Evolutionary conservation across 2,113 vertebrate genomes (phyloP).

Genomic region (Passer montanus): DNA sequence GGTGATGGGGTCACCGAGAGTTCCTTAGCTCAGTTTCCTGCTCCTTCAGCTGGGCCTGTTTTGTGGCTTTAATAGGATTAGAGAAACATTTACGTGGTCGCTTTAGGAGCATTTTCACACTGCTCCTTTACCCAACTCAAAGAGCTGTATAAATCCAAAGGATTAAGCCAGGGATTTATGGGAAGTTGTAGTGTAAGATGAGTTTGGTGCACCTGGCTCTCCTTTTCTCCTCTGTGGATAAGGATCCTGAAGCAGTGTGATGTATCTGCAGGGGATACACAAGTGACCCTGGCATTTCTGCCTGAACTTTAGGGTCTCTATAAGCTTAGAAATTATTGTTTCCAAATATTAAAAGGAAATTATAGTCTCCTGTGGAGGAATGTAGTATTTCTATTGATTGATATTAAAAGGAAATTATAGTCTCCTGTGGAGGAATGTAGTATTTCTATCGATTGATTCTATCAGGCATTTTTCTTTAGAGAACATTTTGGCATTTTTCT

Average conservation of each 20-base stretch:
- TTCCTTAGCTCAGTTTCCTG: conserved; percentile 60
- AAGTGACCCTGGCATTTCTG: neutral
- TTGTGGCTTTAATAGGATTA: conserved; percentile 66
- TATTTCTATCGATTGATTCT: neutral
- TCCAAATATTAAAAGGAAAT: neutral
- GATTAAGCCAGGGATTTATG: conserved; percentile 50
- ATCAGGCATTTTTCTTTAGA: neutral
- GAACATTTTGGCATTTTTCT: neutral
- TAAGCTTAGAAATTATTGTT: neutral
- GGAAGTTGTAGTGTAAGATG: conserved; percentile 35
- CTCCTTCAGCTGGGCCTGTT: conserved; percentile 59
- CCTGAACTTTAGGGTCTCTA: neutral
- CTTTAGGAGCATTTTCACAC: conserved; percentile 65
- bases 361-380: neutral
- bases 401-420: neutral
- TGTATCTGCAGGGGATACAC: neutral
- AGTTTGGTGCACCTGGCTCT: conserved; percentile 46
- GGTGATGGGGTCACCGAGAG: conserved; percentile 19
- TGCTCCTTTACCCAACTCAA: conserved; percentile 41
- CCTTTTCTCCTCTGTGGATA: neutral
- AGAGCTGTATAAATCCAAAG: conserved; percentile 40
- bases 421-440: neutral
- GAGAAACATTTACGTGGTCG: conserved; percentile 65
- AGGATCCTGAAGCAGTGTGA: neutral
- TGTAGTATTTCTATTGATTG: neutral